phyloP scores from a whole-genome alignment of 2,888 invertebrate genomes.

The Serrognathus titanus region DNA sequence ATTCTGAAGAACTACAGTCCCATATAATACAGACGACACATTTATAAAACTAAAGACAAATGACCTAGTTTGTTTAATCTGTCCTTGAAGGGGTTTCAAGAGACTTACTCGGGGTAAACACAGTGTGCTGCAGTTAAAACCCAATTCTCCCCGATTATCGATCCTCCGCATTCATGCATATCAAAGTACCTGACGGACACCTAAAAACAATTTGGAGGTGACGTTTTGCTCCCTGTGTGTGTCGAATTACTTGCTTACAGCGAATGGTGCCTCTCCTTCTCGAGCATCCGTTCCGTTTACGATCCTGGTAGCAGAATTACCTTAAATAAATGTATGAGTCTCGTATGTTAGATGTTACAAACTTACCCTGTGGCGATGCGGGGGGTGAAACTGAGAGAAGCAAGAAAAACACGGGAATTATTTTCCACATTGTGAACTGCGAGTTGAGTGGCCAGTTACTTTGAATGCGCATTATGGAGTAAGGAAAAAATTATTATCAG shows the following conservation, averaged over 20 bases:
- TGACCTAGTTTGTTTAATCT: not conserved
- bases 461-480: no score
- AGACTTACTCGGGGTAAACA: conserved; percentile 19
- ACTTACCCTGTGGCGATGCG: not conserved
- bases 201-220: conserved; percentile 14
- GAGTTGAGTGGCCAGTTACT: no score
- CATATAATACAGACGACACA: conserved; percentile 20
- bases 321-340: not conserved
- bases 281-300: conserved; percentile 17
- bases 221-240: no score
- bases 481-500: no score
- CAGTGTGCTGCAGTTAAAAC: conserved; percentile 30
- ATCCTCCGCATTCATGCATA: conserved; percentile 27
- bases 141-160: conserved; percentile 25
- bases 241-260: conserved; percentile 7
- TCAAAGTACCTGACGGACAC: conserved; percentile 26
- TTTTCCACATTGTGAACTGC: not conserved
- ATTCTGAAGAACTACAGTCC: conserved; percentile 17
- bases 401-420: not conserved
- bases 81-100: no score
- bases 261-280: conserved; percentile 14
- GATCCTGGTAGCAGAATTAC: conserved; percentile 5
- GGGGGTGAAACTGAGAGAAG: not conserved
- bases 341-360: not conserved
- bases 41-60: conserved; percentile 5